Percentiles rank a stretch among this genome's conserved stretches.
Conservation (phyloP, 2,888 invertebrate species). For the Lasioglossum villosulum region DNA sequence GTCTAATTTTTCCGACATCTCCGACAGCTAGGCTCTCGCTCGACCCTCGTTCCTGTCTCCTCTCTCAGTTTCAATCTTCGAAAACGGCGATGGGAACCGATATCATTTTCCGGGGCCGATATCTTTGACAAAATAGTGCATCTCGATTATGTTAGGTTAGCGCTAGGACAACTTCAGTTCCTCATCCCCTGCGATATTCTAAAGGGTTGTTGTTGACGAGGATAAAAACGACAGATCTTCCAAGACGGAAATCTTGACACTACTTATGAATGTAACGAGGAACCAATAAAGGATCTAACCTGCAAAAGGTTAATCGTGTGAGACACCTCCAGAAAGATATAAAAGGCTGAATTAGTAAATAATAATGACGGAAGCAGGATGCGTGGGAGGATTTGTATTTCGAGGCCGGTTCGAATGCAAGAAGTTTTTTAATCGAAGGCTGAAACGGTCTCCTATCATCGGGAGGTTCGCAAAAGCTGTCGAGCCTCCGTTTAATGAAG, state of each 20-base stretch:
- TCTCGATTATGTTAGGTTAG: background rate
- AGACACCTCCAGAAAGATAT: background rate
- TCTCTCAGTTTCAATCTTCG: background rate
- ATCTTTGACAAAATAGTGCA: background rate
- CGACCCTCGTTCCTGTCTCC: background rate
- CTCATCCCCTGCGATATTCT: no score
- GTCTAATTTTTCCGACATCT: background rate
- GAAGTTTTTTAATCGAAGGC: slow-evolving; percentile 6
- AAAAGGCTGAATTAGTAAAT: background rate
- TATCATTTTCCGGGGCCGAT: no score
- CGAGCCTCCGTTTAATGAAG: slow-evolving; percentile 21
- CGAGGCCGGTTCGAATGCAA: background rate
- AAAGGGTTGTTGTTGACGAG: no score
- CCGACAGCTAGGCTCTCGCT: background rate
- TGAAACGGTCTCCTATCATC: background rate
- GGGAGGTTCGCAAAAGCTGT: slow-evolving; percentile 11
- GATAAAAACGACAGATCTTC: no score
- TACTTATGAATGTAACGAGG: no score
- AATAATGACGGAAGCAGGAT: background rate
- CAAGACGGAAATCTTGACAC: no score
- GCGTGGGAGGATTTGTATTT: background rate
- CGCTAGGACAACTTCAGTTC: no score
- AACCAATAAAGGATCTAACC: no score
- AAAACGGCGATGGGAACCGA: background rate
- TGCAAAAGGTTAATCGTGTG: background rate